Evolutionary conservation across 2,888 invertebrate species (phyloP).

Genomic region (Mermis nigrescens): DNA sequence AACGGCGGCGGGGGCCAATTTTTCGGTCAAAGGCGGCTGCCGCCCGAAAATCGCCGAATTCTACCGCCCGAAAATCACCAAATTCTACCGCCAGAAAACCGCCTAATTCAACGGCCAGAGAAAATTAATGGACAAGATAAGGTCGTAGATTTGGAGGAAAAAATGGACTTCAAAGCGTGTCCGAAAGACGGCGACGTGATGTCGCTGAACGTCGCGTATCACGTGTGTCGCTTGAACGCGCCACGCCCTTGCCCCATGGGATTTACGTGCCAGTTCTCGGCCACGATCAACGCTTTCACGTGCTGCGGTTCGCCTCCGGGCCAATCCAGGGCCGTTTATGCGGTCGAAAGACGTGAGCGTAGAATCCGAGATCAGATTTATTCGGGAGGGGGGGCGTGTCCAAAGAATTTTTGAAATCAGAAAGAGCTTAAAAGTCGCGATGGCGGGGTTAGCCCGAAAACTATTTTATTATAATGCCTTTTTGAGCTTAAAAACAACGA

Average conservation of each 20-base stretch:
- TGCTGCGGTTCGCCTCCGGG: not conserved
- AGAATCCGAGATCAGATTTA: no score
- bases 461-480: no score
- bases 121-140: not conserved
- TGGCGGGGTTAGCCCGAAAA: no score
- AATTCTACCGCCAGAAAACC: not conserved
- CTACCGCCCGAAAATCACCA: not conserved
- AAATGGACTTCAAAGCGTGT: not conserved
- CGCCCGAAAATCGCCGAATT: no score
- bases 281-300: not conserved
- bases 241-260: not conserved
- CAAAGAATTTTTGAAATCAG: no score
- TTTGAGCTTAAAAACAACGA: no score
- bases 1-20: no score
- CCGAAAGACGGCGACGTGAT: not conserved
- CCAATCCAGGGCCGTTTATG: not conserved
- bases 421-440: no score
- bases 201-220: not conserved
- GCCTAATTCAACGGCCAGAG: not conserved
- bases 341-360: not conserved
- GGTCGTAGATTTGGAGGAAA: not conserved
- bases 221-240: not conserved
- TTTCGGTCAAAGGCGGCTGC: not conserved
- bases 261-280: not conserved
- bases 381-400: no score